Evolutionary conservation across 2,113 vertebrate species (phyloP).

Genomic region (Ameiurus melas): DNA sequence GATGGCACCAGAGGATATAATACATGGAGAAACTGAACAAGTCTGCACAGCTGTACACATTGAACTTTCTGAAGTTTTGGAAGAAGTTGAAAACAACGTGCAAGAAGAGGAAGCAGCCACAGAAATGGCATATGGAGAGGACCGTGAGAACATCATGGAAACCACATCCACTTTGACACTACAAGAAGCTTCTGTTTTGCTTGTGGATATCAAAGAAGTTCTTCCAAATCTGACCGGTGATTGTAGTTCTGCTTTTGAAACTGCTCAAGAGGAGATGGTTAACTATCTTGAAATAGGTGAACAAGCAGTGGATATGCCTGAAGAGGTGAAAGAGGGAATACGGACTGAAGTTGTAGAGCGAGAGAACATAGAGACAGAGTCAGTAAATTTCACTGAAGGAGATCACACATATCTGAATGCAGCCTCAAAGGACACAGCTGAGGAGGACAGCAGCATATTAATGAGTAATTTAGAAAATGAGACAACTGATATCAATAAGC

Average conservation of each 20-base stretch:
- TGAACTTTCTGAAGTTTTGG: not conserved
- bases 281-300: not conserved
- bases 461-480: not conserved
- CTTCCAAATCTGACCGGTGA: not conserved
- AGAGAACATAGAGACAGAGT: not conserved
- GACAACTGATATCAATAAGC: not conserved
- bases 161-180: not conserved
- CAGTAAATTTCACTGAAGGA: not conserved
- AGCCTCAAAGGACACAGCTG: not conserved
- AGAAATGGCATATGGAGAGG: constrained; percentile 1
- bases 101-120: not conserved
- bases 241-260: not conserved
- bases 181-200: not conserved
- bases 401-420: not conserved
- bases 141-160: not conserved
- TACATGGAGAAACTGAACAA: not conserved
- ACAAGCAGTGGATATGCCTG: not conserved
- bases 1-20: not conserved
- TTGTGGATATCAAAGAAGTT: constrained; percentile 4
- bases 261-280: not conserved
- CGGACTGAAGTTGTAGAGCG: not conserved
- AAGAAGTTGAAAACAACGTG: not conserved
- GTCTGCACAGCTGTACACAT: not conserved
- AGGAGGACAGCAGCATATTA: not conserved
- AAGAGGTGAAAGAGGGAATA: not conserved